Evolutionary conservation across 1,140 invertebrate genomes (phyloP).

Genomic region (Dolichoris vasculosae): DNA sequence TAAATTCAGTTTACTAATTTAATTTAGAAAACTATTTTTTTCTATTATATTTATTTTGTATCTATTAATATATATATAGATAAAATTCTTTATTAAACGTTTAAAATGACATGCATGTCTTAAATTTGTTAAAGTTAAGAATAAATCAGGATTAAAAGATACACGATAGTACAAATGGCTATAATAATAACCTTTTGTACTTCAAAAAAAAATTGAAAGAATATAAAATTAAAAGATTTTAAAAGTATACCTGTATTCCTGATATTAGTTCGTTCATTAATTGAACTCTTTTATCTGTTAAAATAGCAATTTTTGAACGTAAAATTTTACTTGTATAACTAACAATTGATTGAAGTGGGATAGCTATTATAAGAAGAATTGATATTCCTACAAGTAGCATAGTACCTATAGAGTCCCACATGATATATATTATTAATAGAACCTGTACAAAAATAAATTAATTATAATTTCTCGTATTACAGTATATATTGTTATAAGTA

Average conservation of each 20-base stretch:
- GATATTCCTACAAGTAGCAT: slow-evolving; percentile 83
- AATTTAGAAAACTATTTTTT: too few relatives aligned
- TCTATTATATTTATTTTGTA: too few relatives aligned
- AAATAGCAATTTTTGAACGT: slow-evolving; percentile 75
- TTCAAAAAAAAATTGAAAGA: slow-evolving; percentile 5
- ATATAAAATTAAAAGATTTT: slow-evolving; percentile 3
- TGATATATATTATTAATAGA: slow-evolving; percentile 75
- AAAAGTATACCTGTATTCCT: slow-evolving; percentile 78
- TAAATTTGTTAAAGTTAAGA: too few relatives aligned
- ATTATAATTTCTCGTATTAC: too few relatives aligned
- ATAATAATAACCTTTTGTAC: too few relatives aligned
- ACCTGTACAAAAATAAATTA: slow-evolving; percentile 65
- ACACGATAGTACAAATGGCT: too few relatives aligned
- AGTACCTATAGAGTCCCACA: slow-evolving; percentile 81
- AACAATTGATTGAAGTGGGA: slow-evolving; percentile 81
- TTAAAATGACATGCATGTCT: too few relatives aligned
- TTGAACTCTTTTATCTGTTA: slow-evolving; percentile 84
- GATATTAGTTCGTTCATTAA: slow-evolving; percentile 88
- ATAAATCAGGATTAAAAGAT: too few relatives aligned
- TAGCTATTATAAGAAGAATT: slow-evolving; percentile 76
- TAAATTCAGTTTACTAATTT: too few relatives aligned
- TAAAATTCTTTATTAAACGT: too few relatives aligned
- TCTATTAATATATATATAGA: too few relatives aligned
- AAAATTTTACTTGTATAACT: slow-evolving; percentile 75
- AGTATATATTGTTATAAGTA: too few relatives aligned